Conservation (phyloP, 2,888 invertebrate genomes). For the Girardia tigrina region DNA sequence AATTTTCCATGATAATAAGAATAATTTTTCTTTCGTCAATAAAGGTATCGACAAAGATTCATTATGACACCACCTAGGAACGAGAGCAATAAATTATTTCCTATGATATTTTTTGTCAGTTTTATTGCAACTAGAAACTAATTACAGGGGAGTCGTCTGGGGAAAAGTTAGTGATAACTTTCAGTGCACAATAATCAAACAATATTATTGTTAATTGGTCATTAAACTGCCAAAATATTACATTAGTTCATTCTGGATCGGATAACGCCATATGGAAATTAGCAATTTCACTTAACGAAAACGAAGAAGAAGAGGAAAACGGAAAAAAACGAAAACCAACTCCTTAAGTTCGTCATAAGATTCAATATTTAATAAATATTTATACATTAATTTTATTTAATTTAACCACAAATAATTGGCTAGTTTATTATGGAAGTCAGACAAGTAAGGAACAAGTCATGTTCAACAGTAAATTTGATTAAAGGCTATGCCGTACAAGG, state of each 20-base stretch:
- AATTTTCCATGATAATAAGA: neutral
- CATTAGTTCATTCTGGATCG: too few species aligned
- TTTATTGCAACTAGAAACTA: neutral
- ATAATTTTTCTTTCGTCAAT: neutral
- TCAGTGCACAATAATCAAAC: neutral
- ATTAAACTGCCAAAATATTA: neutral
- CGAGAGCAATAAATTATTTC: neutral
- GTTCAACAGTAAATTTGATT: conserved; percentile 10
- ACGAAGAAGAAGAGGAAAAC: too few species aligned
- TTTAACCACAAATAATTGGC: conserved; percentile 14
- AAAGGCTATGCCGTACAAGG: conserved; percentile 15
- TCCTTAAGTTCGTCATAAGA: too few species aligned
- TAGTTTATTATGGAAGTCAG: neutral
- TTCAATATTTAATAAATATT: neutral
- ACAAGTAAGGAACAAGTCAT: conserved; percentile 6
- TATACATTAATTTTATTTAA: neutral
- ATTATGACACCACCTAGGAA: neutral
- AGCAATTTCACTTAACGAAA: too few species aligned
- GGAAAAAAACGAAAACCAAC: too few species aligned
- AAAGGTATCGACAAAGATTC: neutral
- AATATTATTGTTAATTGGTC: conserved; percentile 12
- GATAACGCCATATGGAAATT: too few species aligned
- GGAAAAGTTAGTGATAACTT: neutral
- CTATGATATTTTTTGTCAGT: neutral
- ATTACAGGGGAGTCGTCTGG: neutral